These are phyloP conservation scores for Zoanthus sociatus DNA, from an alignment of 92 coral and sea anemone species.

Conservation along the genomic window DNA sequence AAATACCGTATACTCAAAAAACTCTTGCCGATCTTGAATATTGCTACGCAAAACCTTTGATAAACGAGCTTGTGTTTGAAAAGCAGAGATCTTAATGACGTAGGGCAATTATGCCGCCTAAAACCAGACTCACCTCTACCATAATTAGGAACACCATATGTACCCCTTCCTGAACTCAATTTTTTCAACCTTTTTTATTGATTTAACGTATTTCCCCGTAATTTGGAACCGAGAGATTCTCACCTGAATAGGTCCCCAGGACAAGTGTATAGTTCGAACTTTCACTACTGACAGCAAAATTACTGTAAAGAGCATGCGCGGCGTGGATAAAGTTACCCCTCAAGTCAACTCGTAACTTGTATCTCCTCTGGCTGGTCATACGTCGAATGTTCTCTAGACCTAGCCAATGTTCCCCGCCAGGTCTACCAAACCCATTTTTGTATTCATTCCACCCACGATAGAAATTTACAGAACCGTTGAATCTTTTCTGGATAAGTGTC, in stretches of 20 bases:
- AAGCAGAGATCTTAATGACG: too few relatives aligned
- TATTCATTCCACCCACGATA: conserved; percentile 75
- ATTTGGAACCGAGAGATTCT: not conserved
- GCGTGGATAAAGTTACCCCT: conserved; percentile 50
- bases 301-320: conserved; percentile 62
- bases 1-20: too few relatives aligned
- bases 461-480: conserved; percentile 73
- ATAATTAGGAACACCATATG: too few relatives aligned
- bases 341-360: conserved; percentile 60
- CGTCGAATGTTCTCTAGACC: conserved; percentile 66
- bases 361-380: conserved; percentile 54
- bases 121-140: too few relatives aligned
- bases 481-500: conserved; percentile 81
- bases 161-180: too few relatives aligned
- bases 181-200: too few relatives aligned
- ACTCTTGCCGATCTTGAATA: too few relatives aligned
- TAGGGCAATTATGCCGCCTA: too few relatives aligned
- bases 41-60: too few relatives aligned
- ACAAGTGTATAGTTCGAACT: conserved; percentile 54
- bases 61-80: too few relatives aligned
- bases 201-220: too few relatives aligned
- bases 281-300: conserved; percentile 54
- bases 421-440: conserved; percentile 53
- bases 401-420: conserved; percentile 49
- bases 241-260: conserved; percentile 52